Base-by-base conservation (phyloP, 2,888 invertebrate genomes). In the Eupithecia subumbrata region DNA sequence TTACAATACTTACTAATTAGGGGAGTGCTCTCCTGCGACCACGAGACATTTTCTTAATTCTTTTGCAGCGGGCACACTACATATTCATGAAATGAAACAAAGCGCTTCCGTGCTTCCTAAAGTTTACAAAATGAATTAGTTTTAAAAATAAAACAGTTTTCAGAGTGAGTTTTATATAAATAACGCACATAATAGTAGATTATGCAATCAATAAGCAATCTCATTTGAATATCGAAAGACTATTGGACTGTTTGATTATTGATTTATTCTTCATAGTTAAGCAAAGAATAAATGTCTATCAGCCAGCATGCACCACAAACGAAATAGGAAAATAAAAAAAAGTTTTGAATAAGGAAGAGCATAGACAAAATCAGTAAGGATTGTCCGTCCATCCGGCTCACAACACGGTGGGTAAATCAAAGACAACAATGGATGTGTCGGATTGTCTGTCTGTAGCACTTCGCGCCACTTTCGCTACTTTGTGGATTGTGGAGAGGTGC, bases 401-500 rank as follows among this genome's bases (percentile, higher is more conserved):
- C 69, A 80, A 68, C 78, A 83, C 84, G 86, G 87, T 86, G 86
- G 89, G 86, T 89, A 89, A 92, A 91, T 92, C 91, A 92, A 91
- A 92, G 89, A 90, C 89, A 91, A 93, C 92, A 92, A 93, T 91
- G 85, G 90, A 79, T 83, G 85, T 83, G 83, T 84, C 85, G 89
- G 89, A 91, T 92, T 91, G 93, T 92, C 90, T 90, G 88, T 85
- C 86, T 84, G 87, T 86, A 88, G 89, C 92, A 92, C 90, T 93
- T 91, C 89, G 88, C 89, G 88, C 89, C 92, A 92, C 92, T 93
- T 92, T 92, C 90, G 89, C 91, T 91, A 91, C 91, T 92, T 90
- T 89, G 90, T 88, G 90, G 89, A 89, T 91, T 90, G 91, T 88
- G 86, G 86, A 89, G 91, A 86, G 87, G 84, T 80, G 82, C 80